These are phyloP conservation scores for Synodontis membranacea DNA, from an alignment of 2,113 vertebrate genomes.

Conservation along the genomic window DNA sequence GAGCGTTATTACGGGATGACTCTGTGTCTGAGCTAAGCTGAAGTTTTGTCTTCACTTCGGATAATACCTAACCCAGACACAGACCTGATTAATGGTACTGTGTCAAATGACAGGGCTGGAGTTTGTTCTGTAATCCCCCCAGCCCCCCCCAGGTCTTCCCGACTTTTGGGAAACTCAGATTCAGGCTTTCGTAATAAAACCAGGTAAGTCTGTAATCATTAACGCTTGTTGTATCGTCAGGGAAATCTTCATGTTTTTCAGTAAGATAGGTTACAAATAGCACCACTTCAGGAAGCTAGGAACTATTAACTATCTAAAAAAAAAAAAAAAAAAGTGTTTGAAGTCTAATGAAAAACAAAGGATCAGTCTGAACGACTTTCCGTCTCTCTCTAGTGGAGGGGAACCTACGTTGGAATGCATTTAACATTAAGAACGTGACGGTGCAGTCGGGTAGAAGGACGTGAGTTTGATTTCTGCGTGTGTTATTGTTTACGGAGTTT, in stretches of 20 bases:
- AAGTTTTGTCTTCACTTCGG: not conserved
- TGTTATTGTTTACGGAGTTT: too few relatives aligned
- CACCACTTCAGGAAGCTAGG: not conserved
- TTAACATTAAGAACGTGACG: not conserved
- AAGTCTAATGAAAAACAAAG: not conserved
- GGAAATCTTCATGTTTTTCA: not conserved
- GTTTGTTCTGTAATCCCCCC: not conserved
- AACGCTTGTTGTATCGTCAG: not conserved
- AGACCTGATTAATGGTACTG: not conserved
- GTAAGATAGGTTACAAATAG: not conserved
- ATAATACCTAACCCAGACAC: not conserved
- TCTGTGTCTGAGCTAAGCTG: not conserved
- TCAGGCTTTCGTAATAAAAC: not conserved
- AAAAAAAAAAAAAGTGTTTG: not conserved
- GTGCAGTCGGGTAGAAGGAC: not conserved
- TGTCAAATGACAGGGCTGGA: slow-evolving; percentile 11
- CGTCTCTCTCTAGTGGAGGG: not conserved
- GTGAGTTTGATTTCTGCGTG: too few relatives aligned
- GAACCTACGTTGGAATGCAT: not conserved
- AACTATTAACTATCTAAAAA: not conserved
- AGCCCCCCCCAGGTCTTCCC: too few relatives aligned
- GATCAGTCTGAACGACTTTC: not conserved
- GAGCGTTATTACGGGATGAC: slow-evolving; percentile 10
- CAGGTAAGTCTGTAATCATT: not conserved
- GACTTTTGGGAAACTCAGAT: not conserved